These are phyloP conservation scores for Megastigmus dorsalis DNA, from an alignment of 2,888 invertebrate species.

Conservation along the genomic window DNA sequence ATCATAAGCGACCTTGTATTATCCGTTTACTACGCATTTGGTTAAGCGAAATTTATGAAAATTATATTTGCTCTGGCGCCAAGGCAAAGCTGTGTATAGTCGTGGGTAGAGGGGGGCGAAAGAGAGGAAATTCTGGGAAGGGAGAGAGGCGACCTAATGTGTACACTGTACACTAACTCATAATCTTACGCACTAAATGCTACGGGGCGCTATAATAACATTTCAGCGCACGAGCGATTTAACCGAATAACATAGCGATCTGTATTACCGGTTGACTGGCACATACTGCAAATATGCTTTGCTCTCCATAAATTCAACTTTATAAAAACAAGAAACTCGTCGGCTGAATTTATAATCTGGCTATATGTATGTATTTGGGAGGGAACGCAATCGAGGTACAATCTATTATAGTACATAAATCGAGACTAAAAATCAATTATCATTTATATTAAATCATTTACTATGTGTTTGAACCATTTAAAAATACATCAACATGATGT, in stretches of 20 bases:
- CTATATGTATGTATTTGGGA: too few relatives aligned
- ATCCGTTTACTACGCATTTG: not conserved
- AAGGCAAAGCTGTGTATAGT: conserved; percentile 2
- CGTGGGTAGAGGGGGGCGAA: not conserved
- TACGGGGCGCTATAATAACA: conserved; percentile 45
- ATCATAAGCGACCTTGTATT: conserved; percentile 1
- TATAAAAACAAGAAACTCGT: not conserved
- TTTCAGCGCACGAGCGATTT: conserved; percentile 45
- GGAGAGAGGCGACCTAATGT: not conserved
- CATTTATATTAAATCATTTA: too few relatives aligned
- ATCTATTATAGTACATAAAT: not conserved
- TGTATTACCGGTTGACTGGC: conserved; percentile 21
- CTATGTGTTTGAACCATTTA: too few relatives aligned
- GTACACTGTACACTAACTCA: conserved; percentile 33
- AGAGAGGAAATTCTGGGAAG: too few relatives aligned
- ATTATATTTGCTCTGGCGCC: conserved; percentile 35
- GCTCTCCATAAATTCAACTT: too few relatives aligned
- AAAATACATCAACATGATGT: too few relatives aligned
- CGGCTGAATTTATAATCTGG: too few relatives aligned
- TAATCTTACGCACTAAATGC: conserved; percentile 46
- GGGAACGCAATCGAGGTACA: too few relatives aligned
- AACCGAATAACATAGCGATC: conserved; percentile 34
- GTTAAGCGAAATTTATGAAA: conserved; percentile 44
- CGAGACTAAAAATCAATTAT: too few relatives aligned
- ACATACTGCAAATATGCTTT: conserved; percentile 14